Conservation (phyloP, 2,113 vertebrate species). For the Platysteira castanea region DNA sequence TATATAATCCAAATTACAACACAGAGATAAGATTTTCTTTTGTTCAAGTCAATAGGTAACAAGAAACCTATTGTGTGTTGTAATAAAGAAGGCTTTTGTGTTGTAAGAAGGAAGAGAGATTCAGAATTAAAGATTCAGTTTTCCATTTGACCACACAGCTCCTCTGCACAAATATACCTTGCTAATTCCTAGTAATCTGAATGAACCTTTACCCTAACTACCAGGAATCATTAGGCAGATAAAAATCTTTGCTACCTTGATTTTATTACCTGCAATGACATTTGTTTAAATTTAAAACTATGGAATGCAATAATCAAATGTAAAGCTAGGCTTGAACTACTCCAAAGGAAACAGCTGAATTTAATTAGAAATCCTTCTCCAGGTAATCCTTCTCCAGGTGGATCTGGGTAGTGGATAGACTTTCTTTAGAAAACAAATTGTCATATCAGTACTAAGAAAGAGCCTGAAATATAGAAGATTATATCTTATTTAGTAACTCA, state of each 20-base stretch:
- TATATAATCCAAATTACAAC: background rate
- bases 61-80: background rate
- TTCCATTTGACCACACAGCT: background rate
- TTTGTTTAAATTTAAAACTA: background rate
- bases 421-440: background rate
- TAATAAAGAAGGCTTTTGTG: background rate
- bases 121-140: conserved; percentile 1
- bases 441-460: background rate
- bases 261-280: background rate
- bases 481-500: background rate
- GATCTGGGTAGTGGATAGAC: background rate
- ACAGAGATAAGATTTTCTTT: background rate
- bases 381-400: background rate
- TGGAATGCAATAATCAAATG: background rate
- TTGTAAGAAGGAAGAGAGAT: background rate
- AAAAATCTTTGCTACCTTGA: background rate
- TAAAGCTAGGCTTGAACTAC: background rate
- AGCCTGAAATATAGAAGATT: background rate
- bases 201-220: background rate
- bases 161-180: background rate
- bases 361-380: background rate
- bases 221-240: background rate
- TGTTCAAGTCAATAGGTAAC: background rate
- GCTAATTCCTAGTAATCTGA: background rate
- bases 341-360: background rate